Conservation (phyloP, 2,888 invertebrate genomes). For the Yponomeuta cagnagella region DNA sequence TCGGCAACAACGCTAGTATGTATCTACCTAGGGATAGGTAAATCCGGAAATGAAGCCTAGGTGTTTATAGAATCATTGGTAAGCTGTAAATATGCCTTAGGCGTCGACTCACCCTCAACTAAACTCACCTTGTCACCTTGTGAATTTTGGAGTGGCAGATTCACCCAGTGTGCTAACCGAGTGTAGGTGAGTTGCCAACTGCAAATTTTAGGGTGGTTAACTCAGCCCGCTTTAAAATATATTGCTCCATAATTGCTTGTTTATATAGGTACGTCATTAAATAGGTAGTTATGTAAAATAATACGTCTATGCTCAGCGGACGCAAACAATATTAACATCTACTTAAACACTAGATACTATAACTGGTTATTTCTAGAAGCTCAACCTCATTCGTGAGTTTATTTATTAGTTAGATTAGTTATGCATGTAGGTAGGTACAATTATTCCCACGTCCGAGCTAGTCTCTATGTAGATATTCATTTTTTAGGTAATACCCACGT, state of each 20-base stretch:
- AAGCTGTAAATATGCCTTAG: neutral
- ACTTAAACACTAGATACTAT: slow-evolving; percentile 39
- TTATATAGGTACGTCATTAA: neutral
- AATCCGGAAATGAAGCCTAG: neutral
- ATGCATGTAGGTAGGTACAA: neutral
- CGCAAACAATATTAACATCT: neutral
- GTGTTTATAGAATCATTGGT: neutral
- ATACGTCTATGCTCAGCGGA: neutral
- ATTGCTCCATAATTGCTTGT: neutral
- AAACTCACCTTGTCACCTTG: too few relatives aligned
- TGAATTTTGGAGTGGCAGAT: too few relatives aligned
- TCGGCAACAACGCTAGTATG: too few relatives aligned
- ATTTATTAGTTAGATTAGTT: slow-evolving; percentile 8
- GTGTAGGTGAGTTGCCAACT: too few relatives aligned
- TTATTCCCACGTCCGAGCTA: neutral
- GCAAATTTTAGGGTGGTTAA: too few relatives aligned
- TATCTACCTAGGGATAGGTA: too few relatives aligned
- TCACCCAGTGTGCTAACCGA: too few relatives aligned
- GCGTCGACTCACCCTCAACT: too few relatives aligned
- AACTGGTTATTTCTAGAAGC: slow-evolving; percentile 48
- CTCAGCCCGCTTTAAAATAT: too few relatives aligned
- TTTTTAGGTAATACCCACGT: too few relatives aligned
- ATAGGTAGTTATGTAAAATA: neutral
- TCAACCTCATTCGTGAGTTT: slow-evolving; percentile 34
- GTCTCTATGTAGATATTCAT: too few relatives aligned